Evolutionary conservation across 1,140 invertebrate species (phyloP).

Genomic region (Diuraphis noxia): DNA sequence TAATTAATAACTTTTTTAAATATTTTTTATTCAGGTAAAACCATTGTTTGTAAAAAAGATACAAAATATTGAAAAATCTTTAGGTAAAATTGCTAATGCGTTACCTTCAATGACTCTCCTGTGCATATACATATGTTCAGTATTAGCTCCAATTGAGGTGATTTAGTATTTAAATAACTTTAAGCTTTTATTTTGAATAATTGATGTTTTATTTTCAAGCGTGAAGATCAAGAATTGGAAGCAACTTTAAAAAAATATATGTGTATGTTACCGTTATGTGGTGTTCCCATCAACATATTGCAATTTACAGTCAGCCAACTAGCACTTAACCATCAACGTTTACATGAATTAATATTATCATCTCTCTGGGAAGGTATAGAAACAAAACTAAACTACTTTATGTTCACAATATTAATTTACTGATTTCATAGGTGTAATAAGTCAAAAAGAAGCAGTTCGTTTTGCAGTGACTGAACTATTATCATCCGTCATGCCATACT

Average conservation of each 20-base stretch:
- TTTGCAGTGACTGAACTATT: constrained; percentile 67
- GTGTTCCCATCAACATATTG: constrained; percentile 64
- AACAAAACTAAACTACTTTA: not conserved
- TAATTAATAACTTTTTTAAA: not conserved
- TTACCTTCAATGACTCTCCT: constrained; percentile 64
- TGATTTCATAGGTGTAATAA: constrained; percentile 65
- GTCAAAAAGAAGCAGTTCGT: constrained; percentile 67
- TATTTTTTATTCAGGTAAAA: constrained; percentile 60
- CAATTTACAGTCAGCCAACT: constrained; percentile 61
- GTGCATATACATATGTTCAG: constrained; percentile 65
- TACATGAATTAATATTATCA: constrained; percentile 60
- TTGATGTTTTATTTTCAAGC: constrained; percentile 51
- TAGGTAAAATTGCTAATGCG: constrained; percentile 59
- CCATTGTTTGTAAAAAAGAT: constrained; percentile 63
- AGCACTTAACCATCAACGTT: constrained; percentile 57
- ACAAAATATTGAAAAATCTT: constrained; percentile 60
- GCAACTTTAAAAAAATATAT: constrained; percentile 64
- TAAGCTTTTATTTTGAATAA: not conserved
- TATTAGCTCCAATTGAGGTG: constrained; percentile 60
- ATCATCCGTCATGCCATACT: constrained; percentile 64
- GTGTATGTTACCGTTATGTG: constrained; percentile 63
- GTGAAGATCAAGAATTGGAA: constrained; percentile 62
- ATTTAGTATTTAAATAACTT: not conserved
- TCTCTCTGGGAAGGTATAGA: constrained; percentile 72
- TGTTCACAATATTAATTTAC: constrained; percentile 13